Base-by-base conservation (phyloP, 2,797 vertebrate species). In the Erethizon dorsatum region DNA sequence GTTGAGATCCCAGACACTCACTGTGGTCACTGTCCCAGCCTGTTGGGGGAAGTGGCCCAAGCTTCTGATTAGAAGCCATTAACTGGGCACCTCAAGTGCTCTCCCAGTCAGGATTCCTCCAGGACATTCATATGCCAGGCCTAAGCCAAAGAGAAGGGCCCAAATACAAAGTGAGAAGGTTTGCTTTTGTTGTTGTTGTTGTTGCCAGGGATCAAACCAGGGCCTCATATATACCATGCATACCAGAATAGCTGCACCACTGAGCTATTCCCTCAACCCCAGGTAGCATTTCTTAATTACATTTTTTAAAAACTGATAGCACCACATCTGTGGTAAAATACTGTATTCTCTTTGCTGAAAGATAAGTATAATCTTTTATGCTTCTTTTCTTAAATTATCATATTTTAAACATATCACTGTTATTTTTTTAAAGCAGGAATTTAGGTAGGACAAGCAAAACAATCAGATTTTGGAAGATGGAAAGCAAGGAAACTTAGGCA, bases 391-490 rank as follows among this genome's bases (percentile, higher is more conserved):
- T 78, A 69, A 85, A 92, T 69, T 52, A 59, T 17, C 37, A 33
- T 45, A 69, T 56, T 83, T 41, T 56, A 63, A 96, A 82, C 10
- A 59, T 14, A 77, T 71, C 52, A 84, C 61, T 78, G 82, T 37
- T 90, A 79, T 84, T 82, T 28, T 73, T 94, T 71, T 79, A 95
- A 78, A 91, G 75, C 45, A 80, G 47, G 50, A 95, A 63, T 63
- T 91, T 94, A 90, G 87, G 41, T 47, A 89, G 26, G 14, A 69
- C 37, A 84, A 82, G 56, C 57, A 87, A 91, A 97, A 96, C 65
- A 94, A 79, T 0, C 37, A 22, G 80, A 94, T 57, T 92, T 41
- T 88, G 56, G 15, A 63, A 86, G 56, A 75, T 20, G 24, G 41
- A 85, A 96, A 90, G 52, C 37, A 75, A 90, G 75, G 83, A 92